Base-by-base conservation (phyloP, 2,797 vertebrate species). In the Hypotaenidia okinawae region DNA sequence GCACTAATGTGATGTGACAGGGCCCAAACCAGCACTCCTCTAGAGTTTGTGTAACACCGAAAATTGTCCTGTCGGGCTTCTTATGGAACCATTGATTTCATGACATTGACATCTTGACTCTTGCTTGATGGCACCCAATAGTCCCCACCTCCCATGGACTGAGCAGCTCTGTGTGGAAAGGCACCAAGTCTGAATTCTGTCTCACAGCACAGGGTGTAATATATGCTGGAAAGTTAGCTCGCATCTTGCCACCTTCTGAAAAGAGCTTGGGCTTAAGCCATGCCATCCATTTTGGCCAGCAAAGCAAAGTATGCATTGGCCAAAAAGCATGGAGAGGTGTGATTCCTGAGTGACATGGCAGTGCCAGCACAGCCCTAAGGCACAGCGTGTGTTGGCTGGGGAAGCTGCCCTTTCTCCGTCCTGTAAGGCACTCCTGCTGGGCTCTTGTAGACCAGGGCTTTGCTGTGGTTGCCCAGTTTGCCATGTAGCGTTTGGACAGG, bases 1-100 rank as follows among this genome's bases (percentile, higher is more conserved):
- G 37, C 35, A 27, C 33, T 66, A 24, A 54, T 0, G 0, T 39
- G 33, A 33, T 4, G 2, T 61, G 45, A 43, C 0, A 0, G 14
- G 17, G 15, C 41, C 19, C 22, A 33, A 59, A 90, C 19, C 49
- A 61, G 19, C 0, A 0, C 23, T 82, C 17, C 81, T 39, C 13
- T 52, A 5, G n/a, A 67, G 28, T 52, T 27, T 57, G 27, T 22
- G 0, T 58, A 19, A 78, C 64, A 54, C 1, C 69, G 45, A 75
- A 64, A 87, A 39, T 32, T 27, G 10, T 62, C 33, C 54, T 52
- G 5, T 24, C 3, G 0, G 6, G 5, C 12, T 30, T 30, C 78
- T 84, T 73, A 49, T 79, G 30, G 85, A 75, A 28, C 47, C 27
- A 21, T 67, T 87, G 84, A 9, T 74, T 87, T 74, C 39, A 37